Evolutionary conservation across 2,113 vertebrate genomes (phyloP), one percentile per base, ranked within the genome.

Genomic region (Ageneiosus marmoratus): DNA sequence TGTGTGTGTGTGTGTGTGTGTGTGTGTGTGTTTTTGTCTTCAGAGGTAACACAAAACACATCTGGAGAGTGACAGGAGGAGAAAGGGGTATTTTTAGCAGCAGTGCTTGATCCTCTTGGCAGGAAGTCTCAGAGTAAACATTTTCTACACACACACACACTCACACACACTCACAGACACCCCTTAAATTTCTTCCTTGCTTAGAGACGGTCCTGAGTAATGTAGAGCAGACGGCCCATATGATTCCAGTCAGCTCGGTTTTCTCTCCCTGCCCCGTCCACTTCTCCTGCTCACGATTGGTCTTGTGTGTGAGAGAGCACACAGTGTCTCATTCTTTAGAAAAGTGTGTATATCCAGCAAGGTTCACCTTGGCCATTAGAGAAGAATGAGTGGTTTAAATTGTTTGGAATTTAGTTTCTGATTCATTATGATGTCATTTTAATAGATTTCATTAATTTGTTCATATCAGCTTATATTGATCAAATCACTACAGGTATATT

Each of bases 81-180:
- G 69, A 70, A 60, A 16, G 15, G 77, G 58, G 77, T 90, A 90
- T 90, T 90, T 90, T 90, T 89, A 90, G 88, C 82, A 80, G 53
- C 74, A 73, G 60, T 73, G 51, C 86, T 83, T 75, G 85, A 78
- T 85, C 81, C 88, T 56, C 58, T 74, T 86, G 81, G 83, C 86
- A 87, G 87, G 87, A 90, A 85, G 84, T 89, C 81, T 84, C 83
- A 80, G 55, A 79, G 75, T 60, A 77, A 84, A 84, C 83, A 84
- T 22, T 73, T 72, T 83, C 58, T 76, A 87, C 81, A 83, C 84
- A 84, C 48, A 74, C 75, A 77, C 51, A 72, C 50, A 60, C 46
- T 37, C 58, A 72, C 69, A 81, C 56, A 76, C 46, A 63, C 72
- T 37, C 70, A 74, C 58, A 83, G 80, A 82, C 80, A 85, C 79